A percentile compares a stretch with the other conserved stretches of the same genome.
phyloP scores from a whole-genome alignment of 2,113 vertebrate genomes.

The Gnathonemus echidnorhynchus region DNA sequence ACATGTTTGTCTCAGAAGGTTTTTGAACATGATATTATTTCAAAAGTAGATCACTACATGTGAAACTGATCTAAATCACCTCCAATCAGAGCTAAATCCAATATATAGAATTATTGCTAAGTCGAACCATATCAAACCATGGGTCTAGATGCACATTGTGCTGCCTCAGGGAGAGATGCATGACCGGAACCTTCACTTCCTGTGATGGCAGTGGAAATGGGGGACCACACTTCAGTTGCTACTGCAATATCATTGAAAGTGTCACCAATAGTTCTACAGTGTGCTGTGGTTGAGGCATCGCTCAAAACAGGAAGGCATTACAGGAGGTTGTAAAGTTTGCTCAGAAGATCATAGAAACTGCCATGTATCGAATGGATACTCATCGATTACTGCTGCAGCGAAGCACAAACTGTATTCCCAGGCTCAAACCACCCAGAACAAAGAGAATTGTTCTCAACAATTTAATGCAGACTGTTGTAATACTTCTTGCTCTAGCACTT shows the following conservation, averaged over 20 bases:
- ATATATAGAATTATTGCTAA: neutral
- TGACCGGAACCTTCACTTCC: neutral
- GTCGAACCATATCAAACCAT: neutral
- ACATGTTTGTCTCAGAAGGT: neutral
- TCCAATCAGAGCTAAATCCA: no score
- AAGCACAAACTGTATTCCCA: neutral
- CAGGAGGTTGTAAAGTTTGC: neutral
- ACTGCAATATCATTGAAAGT: neutral
- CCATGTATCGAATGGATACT: neutral
- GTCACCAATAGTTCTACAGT: neutral
- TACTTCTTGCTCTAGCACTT: neutral
- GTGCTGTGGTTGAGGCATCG: neutral
- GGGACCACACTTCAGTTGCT: neutral
- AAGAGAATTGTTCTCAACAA: neutral
- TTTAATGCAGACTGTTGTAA: neutral
- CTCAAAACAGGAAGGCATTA: neutral
- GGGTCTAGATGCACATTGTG: neutral
- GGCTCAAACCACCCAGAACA: neutral
- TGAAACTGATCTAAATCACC: no score
- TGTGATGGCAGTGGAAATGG: neutral
- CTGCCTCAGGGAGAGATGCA: neutral
- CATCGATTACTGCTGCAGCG: neutral
- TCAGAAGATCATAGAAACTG: neutral
- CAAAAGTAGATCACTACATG: no score
- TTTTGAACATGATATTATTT: neutral